A percentile compares a stretch with the other conserved stretches of the same genome.
Conservation (phyloP, 2,888 invertebrate genomes). For the Fissipunctia ypsillon region DNA sequence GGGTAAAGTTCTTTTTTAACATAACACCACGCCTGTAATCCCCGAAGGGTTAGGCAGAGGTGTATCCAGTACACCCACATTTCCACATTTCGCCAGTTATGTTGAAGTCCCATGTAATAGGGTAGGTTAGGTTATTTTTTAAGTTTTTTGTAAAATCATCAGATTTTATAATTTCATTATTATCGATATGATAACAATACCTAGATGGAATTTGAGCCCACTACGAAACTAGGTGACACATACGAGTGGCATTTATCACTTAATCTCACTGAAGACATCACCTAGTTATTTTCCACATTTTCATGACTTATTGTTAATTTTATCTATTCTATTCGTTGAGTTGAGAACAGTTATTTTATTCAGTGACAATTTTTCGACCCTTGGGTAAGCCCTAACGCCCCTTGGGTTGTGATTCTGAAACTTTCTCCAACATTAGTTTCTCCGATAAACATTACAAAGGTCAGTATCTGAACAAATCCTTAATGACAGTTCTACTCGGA, state of each 20-base stretch:
- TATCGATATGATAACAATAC: neutral
- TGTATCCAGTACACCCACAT: too few species aligned
- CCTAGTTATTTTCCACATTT: slow-evolving; percentile 67
- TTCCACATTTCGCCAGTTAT: too few species aligned
- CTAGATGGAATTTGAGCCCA: neutral
- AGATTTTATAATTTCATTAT: neutral
- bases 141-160: too few species aligned
- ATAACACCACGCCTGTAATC: too few species aligned
- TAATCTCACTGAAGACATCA: slow-evolving; percentile 54
- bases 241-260: slow-evolving; percentile 49
- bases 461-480: neutral
- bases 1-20: too few species aligned
- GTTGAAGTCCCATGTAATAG: too few species aligned
- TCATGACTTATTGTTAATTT: slow-evolving; percentile 52
- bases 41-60: too few species aligned
- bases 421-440: too few species aligned
- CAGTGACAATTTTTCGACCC: neutral
- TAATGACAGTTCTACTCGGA: too few species aligned
- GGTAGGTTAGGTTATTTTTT: too few species aligned
- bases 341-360: slow-evolving; percentile 1
- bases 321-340: slow-evolving; percentile 40
- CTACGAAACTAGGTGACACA: slow-evolving; percentile 42
- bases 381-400: too few species aligned
- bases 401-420: too few species aligned
- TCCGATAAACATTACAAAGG: neutral